phyloP scores from a whole-genome alignment of 2,113 vertebrate genomes.

The Festucalex cinctus region DNA sequence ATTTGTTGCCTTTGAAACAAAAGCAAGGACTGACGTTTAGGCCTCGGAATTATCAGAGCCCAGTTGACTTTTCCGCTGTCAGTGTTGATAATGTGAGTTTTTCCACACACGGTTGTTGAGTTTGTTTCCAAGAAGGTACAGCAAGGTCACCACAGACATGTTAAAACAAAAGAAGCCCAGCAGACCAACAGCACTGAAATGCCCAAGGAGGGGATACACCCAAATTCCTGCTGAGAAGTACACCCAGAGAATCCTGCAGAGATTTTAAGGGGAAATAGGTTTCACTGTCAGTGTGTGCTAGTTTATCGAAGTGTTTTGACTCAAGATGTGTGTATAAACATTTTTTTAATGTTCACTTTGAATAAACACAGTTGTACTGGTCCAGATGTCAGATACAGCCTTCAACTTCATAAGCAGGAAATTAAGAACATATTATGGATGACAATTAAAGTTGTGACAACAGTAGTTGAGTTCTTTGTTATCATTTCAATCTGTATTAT shows the following conservation, averaged over 20 bases:
- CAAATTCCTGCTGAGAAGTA: constrained; percentile 67
- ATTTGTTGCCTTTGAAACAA: constrained; percentile 1
- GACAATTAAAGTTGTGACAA: neutral
- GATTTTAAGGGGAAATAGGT: neutral
- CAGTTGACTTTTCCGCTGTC: neutral
- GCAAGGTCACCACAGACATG: constrained; percentile 57
- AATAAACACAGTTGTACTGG: neutral
- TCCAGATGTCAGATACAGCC: neutral
- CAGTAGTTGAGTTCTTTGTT: neutral
- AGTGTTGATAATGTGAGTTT: constrained; percentile 15
- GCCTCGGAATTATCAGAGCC: neutral
- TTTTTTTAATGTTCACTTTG: neutral
- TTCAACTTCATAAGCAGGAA: neutral
- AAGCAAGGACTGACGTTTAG: neutral
- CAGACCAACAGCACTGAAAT: constrained; percentile 61
- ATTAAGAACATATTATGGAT: neutral
- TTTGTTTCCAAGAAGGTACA: constrained; percentile 63
- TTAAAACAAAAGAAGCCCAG: constrained; percentile 66
- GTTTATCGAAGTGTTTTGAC: constrained; percentile 12
- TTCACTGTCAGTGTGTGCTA: neutral
- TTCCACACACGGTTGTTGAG: constrained; percentile 63
- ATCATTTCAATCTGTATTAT: neutral
- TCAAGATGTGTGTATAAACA: neutral
- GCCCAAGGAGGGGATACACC: constrained; percentile 71
- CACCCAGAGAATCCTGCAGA: constrained; percentile 71